Conservation (phyloP, 2,888 invertebrate species). For the Agrilus cyanescens region DNA sequence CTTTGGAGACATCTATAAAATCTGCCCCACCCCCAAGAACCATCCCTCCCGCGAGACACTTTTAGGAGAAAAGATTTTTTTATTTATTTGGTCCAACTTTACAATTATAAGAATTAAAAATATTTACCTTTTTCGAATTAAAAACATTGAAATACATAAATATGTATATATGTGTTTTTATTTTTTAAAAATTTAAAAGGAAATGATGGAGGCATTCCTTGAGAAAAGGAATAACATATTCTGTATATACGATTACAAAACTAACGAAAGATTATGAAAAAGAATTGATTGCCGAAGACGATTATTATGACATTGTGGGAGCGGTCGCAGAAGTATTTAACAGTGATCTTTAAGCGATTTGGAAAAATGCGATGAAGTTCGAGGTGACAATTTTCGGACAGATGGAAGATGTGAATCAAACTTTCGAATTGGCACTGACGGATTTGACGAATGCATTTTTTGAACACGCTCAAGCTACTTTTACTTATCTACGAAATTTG, state of each 20-base stretch:
- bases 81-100: too few relatives aligned
- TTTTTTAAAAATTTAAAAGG: conserved; percentile 17
- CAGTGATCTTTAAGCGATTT: conserved; percentile 36
- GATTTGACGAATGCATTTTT: conserved; percentile 58
- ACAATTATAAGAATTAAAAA: too few relatives aligned
- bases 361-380: conserved; percentile 51
- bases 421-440: conserved; percentile 62
- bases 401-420: conserved; percentile 44
- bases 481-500: conserved; percentile 43
- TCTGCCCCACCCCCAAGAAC: too few relatives aligned
- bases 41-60: too few relatives aligned
- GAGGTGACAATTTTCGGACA: conserved; percentile 61
- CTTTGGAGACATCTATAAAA: too few relatives aligned
- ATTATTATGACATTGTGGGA: conserved; percentile 24
- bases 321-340: conserved; percentile 21
- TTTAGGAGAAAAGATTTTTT: too few relatives aligned
- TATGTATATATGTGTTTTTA: too few relatives aligned
- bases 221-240: conserved; percentile 36
- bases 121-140: too few relatives aligned
- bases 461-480: conserved; percentile 44
- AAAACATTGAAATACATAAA: too few relatives aligned
- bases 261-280: conserved; percentile 22
- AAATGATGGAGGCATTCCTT: conserved; percentile 36
- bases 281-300: conserved; percentile 18
- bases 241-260: conserved; percentile 23